These are phyloP conservation scores for Siniperca obscura DNA, from an alignment of 2,797 vertebrate genomes.

Conservation along the genomic window DNA sequence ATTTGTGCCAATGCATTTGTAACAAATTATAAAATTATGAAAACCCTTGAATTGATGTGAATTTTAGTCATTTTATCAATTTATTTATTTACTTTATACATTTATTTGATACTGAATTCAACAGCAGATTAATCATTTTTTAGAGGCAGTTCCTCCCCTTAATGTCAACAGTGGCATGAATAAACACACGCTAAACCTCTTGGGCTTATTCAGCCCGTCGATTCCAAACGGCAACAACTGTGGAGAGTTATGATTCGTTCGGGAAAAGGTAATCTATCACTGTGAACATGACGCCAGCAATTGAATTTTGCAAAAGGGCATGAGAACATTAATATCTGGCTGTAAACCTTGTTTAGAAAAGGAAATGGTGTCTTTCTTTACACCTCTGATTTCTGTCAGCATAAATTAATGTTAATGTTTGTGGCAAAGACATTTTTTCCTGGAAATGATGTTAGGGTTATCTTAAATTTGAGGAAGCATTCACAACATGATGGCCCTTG, in stretches of 20 bases:
- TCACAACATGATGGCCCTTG: not conserved
- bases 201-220: conserved; percentile 20
- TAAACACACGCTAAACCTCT: conserved; percentile 32
- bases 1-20: conserved; percentile 11
- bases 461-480: not conserved
- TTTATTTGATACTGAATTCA: conserved; percentile 18
- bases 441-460: not conserved
- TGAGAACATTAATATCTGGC: conserved; percentile 17
- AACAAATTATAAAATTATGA: not conserved
- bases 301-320: conserved; percentile 32
- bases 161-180: conserved; percentile 18
- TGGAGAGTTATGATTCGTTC: conserved; percentile 29
- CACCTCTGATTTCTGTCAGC: not conserved
- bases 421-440: not conserved
- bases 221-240: conserved; percentile 23
- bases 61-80: not conserved
- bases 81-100: not conserved
- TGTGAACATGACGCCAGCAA: conserved; percentile 13
- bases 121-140: conserved; percentile 34
- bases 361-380: not conserved
- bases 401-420: conserved; percentile 2
- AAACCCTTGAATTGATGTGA: not conserved
- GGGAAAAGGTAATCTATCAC: conserved; percentile 33
- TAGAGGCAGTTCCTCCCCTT: not conserved
- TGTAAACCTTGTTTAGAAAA: conserved; percentile 12